Base-by-base conservation (phyloP, 2,888 invertebrate species). In the Drosophila nigricruria region DNA sequence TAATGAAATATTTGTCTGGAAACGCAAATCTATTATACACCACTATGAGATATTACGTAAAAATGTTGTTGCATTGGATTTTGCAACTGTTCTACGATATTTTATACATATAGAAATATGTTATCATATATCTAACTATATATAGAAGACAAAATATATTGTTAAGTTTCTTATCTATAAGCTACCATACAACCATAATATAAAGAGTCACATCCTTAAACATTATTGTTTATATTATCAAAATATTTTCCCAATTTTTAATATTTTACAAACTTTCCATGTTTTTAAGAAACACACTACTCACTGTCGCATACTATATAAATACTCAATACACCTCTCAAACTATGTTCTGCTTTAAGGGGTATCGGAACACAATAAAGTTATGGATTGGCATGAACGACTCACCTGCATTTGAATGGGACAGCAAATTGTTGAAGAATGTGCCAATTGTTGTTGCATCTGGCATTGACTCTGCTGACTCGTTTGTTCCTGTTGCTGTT, bases 351-450 rank as follows among this genome's bases (percentile, higher is more conserved):
- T 30, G 12, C 12, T 38, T 52, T 34, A 40, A 14, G 10, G 16
- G 57, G 61, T 70, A 70, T 53, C 30, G 12, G 30, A 47, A 52
- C 18, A 65, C 47, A 62, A 52, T 50, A 60, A 43, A 65, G 56
- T 67, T 71, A 66, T 70, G 61, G 34, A 52, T 70, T 54, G 56
- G n/a, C 67, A 57, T 45, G 47, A 69, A 38, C n/a, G 61, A 68
- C 92, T 91, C 79, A 92, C 92, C 93, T 86, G 92, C 91, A 89
- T 91, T 92, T 54, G 93, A 89, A 86, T 92, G 91, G 56, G 91
- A 91, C 71, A 92, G 77, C 77, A 93, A 88, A 84, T 91, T 92
- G 84, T 92, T 93, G 71, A 93, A 92, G 89, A 93, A 93, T 73
- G 92, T 91, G 76, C 92, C 92, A 89, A 93, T 92, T 76, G 92